Conservation (phyloP, 2,888 invertebrate genomes). For the Bugulina stolonifera region DNA sequence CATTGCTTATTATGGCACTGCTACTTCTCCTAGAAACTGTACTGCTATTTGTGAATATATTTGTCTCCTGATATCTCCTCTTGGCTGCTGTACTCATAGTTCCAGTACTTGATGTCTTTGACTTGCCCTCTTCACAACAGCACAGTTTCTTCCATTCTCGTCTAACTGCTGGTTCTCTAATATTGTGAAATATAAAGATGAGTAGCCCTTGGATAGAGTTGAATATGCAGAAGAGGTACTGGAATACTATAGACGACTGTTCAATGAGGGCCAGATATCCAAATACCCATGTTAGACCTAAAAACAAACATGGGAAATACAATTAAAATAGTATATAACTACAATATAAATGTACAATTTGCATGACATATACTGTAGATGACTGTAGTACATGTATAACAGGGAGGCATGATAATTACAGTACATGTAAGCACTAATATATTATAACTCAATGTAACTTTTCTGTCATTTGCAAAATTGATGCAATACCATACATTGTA, state of each 20-base stretch:
- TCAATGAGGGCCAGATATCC: constrained; percentile 43
- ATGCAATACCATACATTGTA: too few relatives aligned
- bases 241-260: constrained; percentile 39
- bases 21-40: neutral
- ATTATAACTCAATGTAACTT: too few relatives aligned
- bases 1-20: too few relatives aligned
- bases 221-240: constrained; percentile 47
- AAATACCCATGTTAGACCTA: constrained; percentile 49
- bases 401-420: too few relatives aligned
- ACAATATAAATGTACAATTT: too few relatives aligned
- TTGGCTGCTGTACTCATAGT: neutral
- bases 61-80: neutral
- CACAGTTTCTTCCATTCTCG: constrained; percentile 32
- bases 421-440: too few relatives aligned
- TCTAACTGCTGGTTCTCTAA: constrained; percentile 36
- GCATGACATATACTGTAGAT: too few relatives aligned
- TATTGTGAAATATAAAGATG: constrained; percentile 40
- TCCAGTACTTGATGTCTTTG: neutral
- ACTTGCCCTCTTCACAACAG: neutral
- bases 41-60: neutral
- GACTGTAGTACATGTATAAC: too few relatives aligned
- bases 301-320: too few relatives aligned
- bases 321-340: too few relatives aligned
- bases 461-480: too few relatives aligned
- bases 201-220: constrained; percentile 42